Evolutionary conservation across 2,113 vertebrate species (phyloP), one percentile per base, ranked within the genome.

Genomic region (Rousettus leschenaultii): DNA sequence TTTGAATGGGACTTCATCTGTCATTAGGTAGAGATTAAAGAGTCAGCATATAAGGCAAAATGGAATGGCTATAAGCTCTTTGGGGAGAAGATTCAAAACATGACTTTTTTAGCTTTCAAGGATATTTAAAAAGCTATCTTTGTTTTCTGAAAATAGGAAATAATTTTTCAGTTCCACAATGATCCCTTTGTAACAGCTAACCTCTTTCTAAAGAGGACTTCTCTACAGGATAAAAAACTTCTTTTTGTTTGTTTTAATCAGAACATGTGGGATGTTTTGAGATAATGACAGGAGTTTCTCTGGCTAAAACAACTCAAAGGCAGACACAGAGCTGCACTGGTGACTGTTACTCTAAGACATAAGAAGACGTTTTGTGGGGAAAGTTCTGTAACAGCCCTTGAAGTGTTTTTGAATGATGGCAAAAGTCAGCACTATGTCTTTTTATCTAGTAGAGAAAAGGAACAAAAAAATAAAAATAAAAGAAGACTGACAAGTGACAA

Each of bases 131-230:
- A 92, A 86, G 68, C 26, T 82, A 80, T 74, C 61, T 79, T 95
- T 94, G 30, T 86, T 90, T 95, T 73, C 83, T 61, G 21, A 95
- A 96, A 94, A 66, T 61, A 22, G n/a, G 38, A 94, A 88, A 71
- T 59, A 3, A 89, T 61, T 74, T 95, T 97, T 89, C 28, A 89
- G 22, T 92, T 66, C 59, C 75, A 57, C 26, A 93, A 66, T 80
- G 35, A 26, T 88, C 24, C 79, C 45, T 28, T 97, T 96, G 45
- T 91, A 96, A 86, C 40, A 94, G 45, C 19, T 78, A 88, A 40
- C 3, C 11, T 94, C 57, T 86, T 93, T 97, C 48, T 59, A 75
- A 90, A 82, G 22, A 89, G 55, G 71, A 61, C 14, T 80, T 82
- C 68, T 96, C 28, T 80, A 30, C 38, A 24, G n/a, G 40, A 79